phyloP scores from a whole-genome alignment of 2,888 invertebrate genomes.

The Cantharis lateralis region DNA sequence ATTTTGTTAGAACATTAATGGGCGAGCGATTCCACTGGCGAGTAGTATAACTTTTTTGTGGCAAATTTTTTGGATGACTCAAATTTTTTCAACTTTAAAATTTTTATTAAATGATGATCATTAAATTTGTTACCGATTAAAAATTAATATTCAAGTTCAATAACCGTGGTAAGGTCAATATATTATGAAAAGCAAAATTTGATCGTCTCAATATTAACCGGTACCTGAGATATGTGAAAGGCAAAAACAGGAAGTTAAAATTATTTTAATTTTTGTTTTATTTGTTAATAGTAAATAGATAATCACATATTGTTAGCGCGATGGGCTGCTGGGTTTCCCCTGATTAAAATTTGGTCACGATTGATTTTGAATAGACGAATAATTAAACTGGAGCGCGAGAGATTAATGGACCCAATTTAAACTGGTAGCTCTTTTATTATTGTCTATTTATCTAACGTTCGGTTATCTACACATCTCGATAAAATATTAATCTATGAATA shows the following conservation, averaged over 20 bases:
- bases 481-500: not conserved
- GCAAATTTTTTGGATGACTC: not conserved
- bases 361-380: not conserved
- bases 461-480: not conserved
- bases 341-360: not conserved
- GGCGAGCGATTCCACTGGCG: not conserved
- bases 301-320: not conserved
- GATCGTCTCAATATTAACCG: not conserved
- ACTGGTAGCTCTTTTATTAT: not conserved
- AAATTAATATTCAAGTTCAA: slow-evolving; percentile 18
- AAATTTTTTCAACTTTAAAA: not conserved
- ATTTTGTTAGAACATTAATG: not conserved
- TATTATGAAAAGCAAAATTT: not conserved
- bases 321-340: not conserved
- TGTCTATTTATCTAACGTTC: too few relatives aligned
- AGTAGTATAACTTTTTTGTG: not conserved
- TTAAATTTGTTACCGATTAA: not conserved
- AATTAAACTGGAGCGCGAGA: not conserved
- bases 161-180: slow-evolving; percentile 26
- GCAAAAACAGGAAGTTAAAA: not conserved
- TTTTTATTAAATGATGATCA: not conserved
- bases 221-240: not conserved
- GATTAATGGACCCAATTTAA: not conserved
- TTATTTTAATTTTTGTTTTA: not conserved
- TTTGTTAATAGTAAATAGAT: not conserved